These are phyloP conservation scores for Syrmaticus mikado DNA, from an alignment of 2,113 vertebrate species.

Conservation along the genomic window DNA sequence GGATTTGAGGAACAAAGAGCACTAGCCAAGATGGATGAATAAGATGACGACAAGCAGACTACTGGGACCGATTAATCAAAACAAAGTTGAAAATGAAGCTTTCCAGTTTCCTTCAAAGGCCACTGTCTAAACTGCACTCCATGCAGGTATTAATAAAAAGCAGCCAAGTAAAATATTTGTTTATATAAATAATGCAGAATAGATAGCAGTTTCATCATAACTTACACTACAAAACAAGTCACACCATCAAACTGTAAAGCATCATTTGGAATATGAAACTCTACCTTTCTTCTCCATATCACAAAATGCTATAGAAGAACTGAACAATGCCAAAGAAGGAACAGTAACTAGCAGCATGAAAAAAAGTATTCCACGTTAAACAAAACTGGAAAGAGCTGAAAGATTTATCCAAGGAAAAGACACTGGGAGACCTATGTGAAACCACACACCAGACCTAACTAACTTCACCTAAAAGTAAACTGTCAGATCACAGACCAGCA, in stretches of 20 bases:
- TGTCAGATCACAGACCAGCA: neutral
- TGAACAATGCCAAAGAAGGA: neutral
- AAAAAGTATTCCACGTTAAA: neutral
- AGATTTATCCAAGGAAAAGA: neutral
- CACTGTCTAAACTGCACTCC: neutral
- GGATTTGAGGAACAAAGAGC: neutral
- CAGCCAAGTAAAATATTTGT: neutral
- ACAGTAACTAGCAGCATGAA: neutral
- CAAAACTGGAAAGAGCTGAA: neutral
- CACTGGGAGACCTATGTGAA: neutral
- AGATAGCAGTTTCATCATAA: neutral
- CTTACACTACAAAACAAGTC: neutral
- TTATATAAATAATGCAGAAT: neutral
- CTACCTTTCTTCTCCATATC: neutral
- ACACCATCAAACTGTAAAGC: neutral
- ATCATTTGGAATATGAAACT: neutral
- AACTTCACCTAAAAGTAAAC: neutral
- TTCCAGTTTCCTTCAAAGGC: neutral
- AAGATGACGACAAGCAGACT: neutral
- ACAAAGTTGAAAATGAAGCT: neutral
- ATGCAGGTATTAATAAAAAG: neutral
- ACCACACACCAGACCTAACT: neutral
- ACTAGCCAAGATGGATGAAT: neutral
- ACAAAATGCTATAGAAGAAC: neutral
- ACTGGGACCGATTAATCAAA: neutral